These are phyloP conservation scores for Camelus bactrianus DNA, from an alignment of 2,113 vertebrate species.

Conservation along the genomic window DNA sequence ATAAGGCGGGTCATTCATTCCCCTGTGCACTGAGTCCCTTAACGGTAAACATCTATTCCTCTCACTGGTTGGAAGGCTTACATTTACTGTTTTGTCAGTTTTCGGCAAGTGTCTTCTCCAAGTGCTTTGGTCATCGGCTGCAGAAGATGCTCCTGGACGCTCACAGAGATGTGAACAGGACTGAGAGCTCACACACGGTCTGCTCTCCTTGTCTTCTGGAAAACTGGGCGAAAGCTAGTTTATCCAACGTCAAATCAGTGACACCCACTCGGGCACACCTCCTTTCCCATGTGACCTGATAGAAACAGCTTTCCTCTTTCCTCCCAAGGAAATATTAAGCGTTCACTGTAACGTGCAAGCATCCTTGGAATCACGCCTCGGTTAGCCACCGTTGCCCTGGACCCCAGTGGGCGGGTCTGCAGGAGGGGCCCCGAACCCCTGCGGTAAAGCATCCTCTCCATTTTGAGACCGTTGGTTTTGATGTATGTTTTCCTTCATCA, in stretches of 20 bases:
- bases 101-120: not conserved
- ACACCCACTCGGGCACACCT: accelerated
- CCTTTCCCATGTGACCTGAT: not conserved
- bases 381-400: accelerated
- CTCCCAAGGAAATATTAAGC: not conserved
- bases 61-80: not conserved
- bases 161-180: accelerated
- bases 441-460: accelerated
- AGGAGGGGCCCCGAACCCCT: not conserved
- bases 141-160: accelerated
- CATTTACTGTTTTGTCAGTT: not conserved
- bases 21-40: not conserved
- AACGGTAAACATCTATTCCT: not conserved
- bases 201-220: not conserved
- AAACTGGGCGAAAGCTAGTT: not conserved
- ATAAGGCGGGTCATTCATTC: too few relatives aligned
- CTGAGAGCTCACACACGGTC: accelerated
- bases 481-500: not conserved
- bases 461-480: not conserved
- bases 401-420: accelerated
- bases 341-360: accelerated
- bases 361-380: not conserved
- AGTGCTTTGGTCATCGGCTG: too few relatives aligned
- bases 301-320: not conserved
- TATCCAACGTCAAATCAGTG: not conserved